These are phyloP conservation scores for Antennarius striatus DNA, from an alignment of 2,113 vertebrate genomes.

Conservation along the genomic window DNA sequence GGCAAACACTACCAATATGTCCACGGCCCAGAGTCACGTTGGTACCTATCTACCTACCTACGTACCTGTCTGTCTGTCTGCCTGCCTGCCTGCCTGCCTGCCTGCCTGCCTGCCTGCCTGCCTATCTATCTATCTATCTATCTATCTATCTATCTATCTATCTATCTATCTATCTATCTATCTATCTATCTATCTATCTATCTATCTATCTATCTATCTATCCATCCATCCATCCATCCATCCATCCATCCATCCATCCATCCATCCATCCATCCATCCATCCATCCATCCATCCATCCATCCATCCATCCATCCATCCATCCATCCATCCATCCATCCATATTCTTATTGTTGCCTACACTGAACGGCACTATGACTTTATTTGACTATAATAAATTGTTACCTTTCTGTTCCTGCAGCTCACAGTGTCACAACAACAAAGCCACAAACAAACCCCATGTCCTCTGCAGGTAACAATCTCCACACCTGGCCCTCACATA, in stretches of 20 bases:
- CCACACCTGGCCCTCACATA: neutral
- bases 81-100: too few relatives aligned
- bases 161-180: too few relatives aligned
- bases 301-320: too few relatives aligned
- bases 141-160: too few relatives aligned
- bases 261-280: too few relatives aligned
- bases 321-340: neutral
- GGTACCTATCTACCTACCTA: conserved; percentile 31
- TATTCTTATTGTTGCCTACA: too few relatives aligned
- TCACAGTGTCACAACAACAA: conserved; percentile 14
- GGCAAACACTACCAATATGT: neutral
- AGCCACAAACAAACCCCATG: neutral
- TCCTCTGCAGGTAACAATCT: conserved; percentile 34
- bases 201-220: neutral
- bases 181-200: conserved; percentile 12
- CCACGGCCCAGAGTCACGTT: neutral
- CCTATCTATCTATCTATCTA: too few relatives aligned
- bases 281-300: too few relatives aligned
- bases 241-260: too few relatives aligned
- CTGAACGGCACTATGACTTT: neutral
- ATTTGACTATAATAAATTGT: neutral
- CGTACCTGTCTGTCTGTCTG: neutral
- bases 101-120: too few relatives aligned
- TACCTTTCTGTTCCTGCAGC: conserved; percentile 31
- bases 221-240: too few relatives aligned